Evolutionary conservation across 2,797 vertebrate species (phyloP).

Genomic region (Thaleichthys pacificus): DNA sequence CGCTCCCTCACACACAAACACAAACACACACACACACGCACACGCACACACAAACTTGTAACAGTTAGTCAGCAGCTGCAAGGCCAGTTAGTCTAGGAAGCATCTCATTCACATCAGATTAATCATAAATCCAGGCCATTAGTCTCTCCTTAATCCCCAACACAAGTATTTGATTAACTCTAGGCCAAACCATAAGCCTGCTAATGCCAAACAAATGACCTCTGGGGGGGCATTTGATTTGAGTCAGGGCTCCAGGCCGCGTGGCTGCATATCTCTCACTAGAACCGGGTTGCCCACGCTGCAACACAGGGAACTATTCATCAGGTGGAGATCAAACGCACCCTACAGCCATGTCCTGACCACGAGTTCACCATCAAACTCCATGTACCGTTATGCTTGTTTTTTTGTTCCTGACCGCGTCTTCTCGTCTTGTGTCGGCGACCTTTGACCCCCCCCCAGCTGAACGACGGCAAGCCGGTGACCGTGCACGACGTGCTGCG

Average conservation of each 20-base stretch:
- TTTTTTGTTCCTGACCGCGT: neutral
- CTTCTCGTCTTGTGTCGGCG: neutral
- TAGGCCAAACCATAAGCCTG: conserved; percentile 30
- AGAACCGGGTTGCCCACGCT: no score
- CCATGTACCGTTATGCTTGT: no score
- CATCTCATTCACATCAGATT: conserved; percentile 38
- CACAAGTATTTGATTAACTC: conserved; percentile 14
- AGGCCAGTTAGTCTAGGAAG: conserved; percentile 29
- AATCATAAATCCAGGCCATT: conserved; percentile 42
- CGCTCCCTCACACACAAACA: no score
- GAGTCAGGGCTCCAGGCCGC: neutral
- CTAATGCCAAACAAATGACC: conserved; percentile 36
- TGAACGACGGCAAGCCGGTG: conserved; percentile 86
- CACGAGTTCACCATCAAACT: neutral
- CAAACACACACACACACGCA: neutral
- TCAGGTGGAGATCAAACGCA: no score
- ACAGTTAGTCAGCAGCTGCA: conserved; percentile 7
- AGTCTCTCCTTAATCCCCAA: conserved; percentile 30
- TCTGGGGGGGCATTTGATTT: conserved; percentile 14
- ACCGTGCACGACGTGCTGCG: conserved; percentile 88
- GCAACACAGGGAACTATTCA: no score
- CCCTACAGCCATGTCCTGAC: neutral
- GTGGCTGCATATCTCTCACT: neutral
- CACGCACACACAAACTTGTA: neutral
- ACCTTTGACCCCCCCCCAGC: conserved; percentile 59